Base-by-base conservation (phyloP, 2,888 invertebrate species). In the Pollenia labialis region DNA sequence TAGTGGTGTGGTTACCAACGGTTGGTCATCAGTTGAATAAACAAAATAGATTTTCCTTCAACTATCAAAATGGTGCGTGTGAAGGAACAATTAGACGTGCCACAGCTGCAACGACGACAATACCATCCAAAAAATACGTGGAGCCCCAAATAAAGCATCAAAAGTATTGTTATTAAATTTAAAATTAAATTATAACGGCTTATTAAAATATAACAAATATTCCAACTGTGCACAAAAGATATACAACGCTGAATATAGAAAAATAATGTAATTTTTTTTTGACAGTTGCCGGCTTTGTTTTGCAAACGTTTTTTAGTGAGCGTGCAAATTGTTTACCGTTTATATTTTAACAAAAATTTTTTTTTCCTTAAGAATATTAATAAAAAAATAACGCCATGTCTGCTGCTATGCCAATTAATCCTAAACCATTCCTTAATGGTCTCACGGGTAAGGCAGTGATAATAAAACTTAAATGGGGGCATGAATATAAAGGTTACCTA, bases 391-490 rank as follows among this genome's bases (percentile, higher is more conserved):
- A 12, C 81, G 88, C 85, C 66, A 92, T 92, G 92, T 93, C 97
- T 92, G 95, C 97, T 93, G 96, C 97, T 94, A 98, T 98, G 97
- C 98, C 98, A 90, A 97, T 99, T 92, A 99, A 99, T 94, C 99
- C 99, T 6, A 99, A 99, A 95, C 99, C 99, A 87, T 99, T 99
- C 94, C 95, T 99, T 77, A 99, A 99, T 95, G 97, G 98, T 92
- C 95, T 99, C 68, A 99, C 99, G 1, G 99, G 99, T 16, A 99
- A 99, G 94, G 97, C 98, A 58, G 99, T 99, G 56, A 96, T 99
- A 93, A 99, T 99, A 2, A 99, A 99, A 94, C 94, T 99, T 87
- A 99, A 99, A 93, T 99, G 99, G 99, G 99, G 99, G 46, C 99
- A 99, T 94, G 99, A 99, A 94, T 99, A 99, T 94, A 99, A 99